Evolutionary conservation across 2,797 vertebrate genomes (phyloP).

Genomic region (Allobates femoralis): DNA sequence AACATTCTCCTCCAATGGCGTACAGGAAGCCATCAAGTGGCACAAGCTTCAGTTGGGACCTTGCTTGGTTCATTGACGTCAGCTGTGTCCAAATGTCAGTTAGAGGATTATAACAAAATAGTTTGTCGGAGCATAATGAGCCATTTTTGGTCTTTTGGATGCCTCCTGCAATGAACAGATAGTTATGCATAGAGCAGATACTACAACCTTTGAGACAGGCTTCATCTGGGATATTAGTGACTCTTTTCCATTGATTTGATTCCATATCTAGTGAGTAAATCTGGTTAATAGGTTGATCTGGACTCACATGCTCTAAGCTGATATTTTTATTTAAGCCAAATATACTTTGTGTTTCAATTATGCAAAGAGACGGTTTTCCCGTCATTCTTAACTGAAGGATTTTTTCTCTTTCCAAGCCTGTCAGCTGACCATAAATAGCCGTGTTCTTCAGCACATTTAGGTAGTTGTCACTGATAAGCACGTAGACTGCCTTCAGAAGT

Average conservation of each 20-base stretch:
- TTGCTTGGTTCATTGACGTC: conserved; percentile 67
- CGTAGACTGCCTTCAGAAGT: conserved; percentile 64
- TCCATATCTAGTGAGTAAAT: conserved; percentile 65
- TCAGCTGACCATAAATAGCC: conserved; percentile 66
- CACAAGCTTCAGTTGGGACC: conserved; percentile 69
- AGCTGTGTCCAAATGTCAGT: conserved; percentile 71
- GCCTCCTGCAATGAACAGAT: conserved; percentile 71
- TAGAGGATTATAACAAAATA: conserved; percentile 71
- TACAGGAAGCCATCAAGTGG: conserved; percentile 68
- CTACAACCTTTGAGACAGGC: conserved; percentile 66
- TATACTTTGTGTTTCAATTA: conserved; percentile 63
- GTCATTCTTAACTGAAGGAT: conserved; percentile 65
- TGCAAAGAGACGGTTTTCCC: conserved; percentile 64
- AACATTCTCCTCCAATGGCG: conserved; percentile 65
- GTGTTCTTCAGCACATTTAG: conserved; percentile 67
- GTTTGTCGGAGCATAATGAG: conserved; percentile 65
- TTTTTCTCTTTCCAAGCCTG: conserved; percentile 63
- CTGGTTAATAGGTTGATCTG: background rate
- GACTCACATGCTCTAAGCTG: background rate
- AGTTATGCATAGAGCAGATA: conserved; percentile 69
- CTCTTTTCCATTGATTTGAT: conserved; percentile 59
- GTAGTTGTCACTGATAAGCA: conserved; percentile 69
- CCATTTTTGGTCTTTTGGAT: conserved; percentile 63
- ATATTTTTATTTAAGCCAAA: conserved; percentile 53
- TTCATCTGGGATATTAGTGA: conserved; percentile 63